Percentiles rank a stretch among this genome's conserved stretches.
phyloP scores from a whole-genome alignment of 2,113 vertebrate species.

The Aphyosemion australe region DNA sequence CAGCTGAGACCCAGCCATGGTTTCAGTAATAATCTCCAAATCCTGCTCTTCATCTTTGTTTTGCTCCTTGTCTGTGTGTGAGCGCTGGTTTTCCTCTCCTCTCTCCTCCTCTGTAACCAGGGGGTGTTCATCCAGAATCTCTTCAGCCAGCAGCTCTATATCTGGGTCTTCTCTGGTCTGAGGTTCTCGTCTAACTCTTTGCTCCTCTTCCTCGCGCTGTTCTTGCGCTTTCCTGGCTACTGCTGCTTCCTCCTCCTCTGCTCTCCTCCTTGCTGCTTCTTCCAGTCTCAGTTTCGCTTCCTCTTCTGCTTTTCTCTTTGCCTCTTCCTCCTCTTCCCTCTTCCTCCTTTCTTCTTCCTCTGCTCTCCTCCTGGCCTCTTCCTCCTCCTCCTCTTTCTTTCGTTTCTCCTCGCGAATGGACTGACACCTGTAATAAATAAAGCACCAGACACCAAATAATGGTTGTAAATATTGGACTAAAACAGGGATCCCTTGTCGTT shows the following conservation, averaged over 20 bases:
- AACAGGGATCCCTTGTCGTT: not conserved
- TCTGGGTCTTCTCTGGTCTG: slow-evolving; percentile 74
- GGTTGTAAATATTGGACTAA: not conserved
- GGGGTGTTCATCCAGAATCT: slow-evolving; percentile 39
- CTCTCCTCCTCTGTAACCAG: not conserved
- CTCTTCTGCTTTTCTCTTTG: slow-evolving; percentile 39
- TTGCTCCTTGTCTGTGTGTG: slow-evolving; percentile 34
- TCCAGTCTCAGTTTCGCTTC: slow-evolving; percentile 34
- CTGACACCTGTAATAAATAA: slow-evolving; percentile 62
- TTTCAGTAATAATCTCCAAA: slow-evolving; percentile 40
- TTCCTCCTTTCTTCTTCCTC: slow-evolving; percentile 49
- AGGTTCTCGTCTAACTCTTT: slow-evolving; percentile 26
- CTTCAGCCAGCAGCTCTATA: slow-evolving; percentile 65
- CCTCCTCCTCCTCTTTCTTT: slow-evolving; percentile 44
- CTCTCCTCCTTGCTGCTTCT: slow-evolving; percentile 38
- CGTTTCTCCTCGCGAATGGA: slow-evolving; percentile 73
- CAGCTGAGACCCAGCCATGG: slow-evolving; percentile 54
- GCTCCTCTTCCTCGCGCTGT: slow-evolving; percentile 37
- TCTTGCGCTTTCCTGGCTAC: slow-evolving; percentile 49
- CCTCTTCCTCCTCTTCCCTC: slow-evolving; percentile 48
- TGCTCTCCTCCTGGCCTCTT: slow-evolving; percentile 41
- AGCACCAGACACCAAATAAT: not conserved
- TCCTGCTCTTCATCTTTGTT: slow-evolving; percentile 30
- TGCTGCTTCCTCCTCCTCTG: slow-evolving; percentile 53
- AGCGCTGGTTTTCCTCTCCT: slow-evolving; percentile 9